These are phyloP conservation scores for Zaprionus davidi DNA, from an alignment of 1,140 invertebrate species.

Conservation along the genomic window DNA sequence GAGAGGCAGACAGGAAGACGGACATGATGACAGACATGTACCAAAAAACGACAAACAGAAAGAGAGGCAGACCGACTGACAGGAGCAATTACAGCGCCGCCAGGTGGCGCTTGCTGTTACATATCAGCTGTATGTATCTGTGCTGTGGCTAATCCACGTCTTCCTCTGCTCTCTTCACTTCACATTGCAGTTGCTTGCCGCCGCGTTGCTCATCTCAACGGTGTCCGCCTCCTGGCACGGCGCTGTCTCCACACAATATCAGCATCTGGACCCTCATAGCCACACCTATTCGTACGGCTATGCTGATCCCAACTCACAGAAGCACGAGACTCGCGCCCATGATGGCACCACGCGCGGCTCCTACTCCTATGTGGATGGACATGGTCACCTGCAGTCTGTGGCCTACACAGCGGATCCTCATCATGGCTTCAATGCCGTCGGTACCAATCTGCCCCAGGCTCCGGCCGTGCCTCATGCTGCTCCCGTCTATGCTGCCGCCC, in stretches of 20 bases:
- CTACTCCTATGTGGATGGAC: constrained; percentile 89
- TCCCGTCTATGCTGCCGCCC: constrained; percentile 66
- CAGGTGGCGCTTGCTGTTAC: constrained; percentile 28
- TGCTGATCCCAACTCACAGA: constrained; percentile 87
- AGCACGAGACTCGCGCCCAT: constrained; percentile 87
- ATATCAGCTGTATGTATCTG: constrained; percentile 8
- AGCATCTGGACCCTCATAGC: constrained; percentile 87
- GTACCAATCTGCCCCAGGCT: constrained; percentile 87
- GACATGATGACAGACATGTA: no score
- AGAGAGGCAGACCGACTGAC: constrained; percentile 27
- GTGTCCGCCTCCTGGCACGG: constrained; percentile 78
- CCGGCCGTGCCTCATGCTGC: constrained; percentile 55
- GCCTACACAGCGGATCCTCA: constrained; percentile 88
- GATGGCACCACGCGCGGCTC: constrained; percentile 89
- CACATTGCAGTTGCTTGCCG: constrained; percentile 66
- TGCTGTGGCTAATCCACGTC: background rate
- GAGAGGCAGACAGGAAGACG: constrained; percentile 9
- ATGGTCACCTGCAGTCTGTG: constrained; percentile 88
- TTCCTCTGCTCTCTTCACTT: background rate
- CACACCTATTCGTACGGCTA: constrained; percentile 89
- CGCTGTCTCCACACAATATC: constrained; percentile 85
- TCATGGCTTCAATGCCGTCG: constrained; percentile 88
- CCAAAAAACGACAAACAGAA: background rate
- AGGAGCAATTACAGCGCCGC: constrained; percentile 45
- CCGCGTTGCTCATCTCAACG: constrained; percentile 75